Conservation (phyloP, 2,113 vertebrate genomes). For the Embiotoca jacksoni region DNA sequence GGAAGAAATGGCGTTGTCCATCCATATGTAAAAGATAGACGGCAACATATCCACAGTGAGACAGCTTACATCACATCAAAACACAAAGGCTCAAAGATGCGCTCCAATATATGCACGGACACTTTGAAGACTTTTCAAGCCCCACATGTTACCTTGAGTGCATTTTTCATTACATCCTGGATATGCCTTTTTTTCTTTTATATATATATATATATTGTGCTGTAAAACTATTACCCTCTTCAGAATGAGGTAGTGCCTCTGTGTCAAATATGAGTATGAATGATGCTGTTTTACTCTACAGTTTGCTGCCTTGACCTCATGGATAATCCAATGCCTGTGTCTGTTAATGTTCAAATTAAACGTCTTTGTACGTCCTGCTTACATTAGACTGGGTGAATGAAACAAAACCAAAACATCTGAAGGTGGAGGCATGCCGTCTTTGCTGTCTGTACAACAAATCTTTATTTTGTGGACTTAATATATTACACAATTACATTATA, state of each 20-base stretch:
- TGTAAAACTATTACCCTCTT: conserved; percentile 63
- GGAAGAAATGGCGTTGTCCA: conserved; percentile 36
- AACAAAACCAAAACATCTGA: conserved; percentile 34
- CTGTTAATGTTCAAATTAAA: conserved; percentile 53
- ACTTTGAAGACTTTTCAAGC: conserved; percentile 23
- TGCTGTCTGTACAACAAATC: background rate
- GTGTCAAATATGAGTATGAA: conserved; percentile 41
- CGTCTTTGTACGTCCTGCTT: conserved; percentile 44
- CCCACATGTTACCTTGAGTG: conserved; percentile 16
- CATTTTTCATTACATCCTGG: conserved; percentile 51
- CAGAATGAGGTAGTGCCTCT: conserved; percentile 57
- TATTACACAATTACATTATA: background rate
- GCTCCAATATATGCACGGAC: conserved; percentile 51
- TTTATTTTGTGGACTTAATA: conserved; percentile 4
- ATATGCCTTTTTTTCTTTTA: conserved; percentile 68
- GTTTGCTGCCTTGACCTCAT: conserved; percentile 55
- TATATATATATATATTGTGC: conserved; percentile 33
- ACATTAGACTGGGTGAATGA: conserved; percentile 39
- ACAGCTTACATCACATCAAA: conserved; percentile 16
- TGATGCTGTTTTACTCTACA: conserved; percentile 39
- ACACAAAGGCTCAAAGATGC: conserved; percentile 29
- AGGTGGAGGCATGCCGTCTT: conserved; percentile 21
- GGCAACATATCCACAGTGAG: conserved; percentile 45
- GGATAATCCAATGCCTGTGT: conserved; percentile 63
- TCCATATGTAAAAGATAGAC: conserved; percentile 48